These are phyloP conservation scores for Laspeyria flexula DNA, from an alignment of 2,888 invertebrate species.

Conservation along the genomic window DNA sequence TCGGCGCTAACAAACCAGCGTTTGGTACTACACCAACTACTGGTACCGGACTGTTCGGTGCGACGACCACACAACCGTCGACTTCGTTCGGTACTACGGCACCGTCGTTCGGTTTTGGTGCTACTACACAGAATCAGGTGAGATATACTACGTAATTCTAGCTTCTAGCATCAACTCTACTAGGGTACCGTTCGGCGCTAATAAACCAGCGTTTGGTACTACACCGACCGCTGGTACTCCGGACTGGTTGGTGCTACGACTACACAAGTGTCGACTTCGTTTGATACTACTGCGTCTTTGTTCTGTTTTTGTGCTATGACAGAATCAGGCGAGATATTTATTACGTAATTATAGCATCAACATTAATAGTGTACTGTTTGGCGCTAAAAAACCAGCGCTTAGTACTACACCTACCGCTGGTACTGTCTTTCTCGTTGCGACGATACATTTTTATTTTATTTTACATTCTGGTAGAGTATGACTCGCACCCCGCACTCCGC, in stretches of 20 bases:
- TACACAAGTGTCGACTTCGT: slow-evolving; percentile 64
- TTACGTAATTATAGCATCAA: background rate
- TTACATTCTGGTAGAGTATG: too few species aligned
- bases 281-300: slow-evolving; percentile 76
- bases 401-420: slow-evolving; percentile 69
- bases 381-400: slow-evolving; percentile 83
- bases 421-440: slow-evolving; percentile 68
- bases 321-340: slow-evolving; percentile 59
- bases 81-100: slow-evolving; percentile 75
- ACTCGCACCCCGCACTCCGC: too few species aligned
- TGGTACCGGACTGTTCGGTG: slow-evolving; percentile 69
- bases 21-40: slow-evolving; percentile 74
- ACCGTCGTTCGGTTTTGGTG: slow-evolving; percentile 79
- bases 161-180: too few species aligned
- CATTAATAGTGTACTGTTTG: slow-evolving; percentile 69
- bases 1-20: slow-evolving; percentile 82
- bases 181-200: slow-evolving; percentile 70
- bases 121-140: slow-evolving; percentile 70
- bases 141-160: too few species aligned
- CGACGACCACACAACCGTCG: slow-evolving; percentile 65
- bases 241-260: slow-evolving; percentile 72
- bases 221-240: slow-evolving; percentile 62
- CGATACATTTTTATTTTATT: too few species aligned
- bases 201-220: slow-evolving; percentile 84
- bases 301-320: slow-evolving; percentile 78